Base-by-base conservation (phyloP, 2,113 vertebrate species). In the Eptesicus fuscus region DNA sequence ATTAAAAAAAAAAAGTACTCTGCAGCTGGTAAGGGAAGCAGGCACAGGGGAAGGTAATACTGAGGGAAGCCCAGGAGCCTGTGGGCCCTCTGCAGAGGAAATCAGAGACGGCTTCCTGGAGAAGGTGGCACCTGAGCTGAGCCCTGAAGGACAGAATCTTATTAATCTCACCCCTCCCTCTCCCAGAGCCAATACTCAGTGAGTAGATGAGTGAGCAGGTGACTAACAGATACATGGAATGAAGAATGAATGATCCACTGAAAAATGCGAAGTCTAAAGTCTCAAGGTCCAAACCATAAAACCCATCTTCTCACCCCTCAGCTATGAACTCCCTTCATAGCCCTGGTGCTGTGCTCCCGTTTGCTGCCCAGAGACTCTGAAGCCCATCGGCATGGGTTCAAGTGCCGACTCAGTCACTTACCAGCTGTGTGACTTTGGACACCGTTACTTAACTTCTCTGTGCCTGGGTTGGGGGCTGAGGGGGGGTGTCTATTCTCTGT, bases 81-180 rank as follows among this genome's bases (percentile, higher is more conserved):
- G 12, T 17, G 65, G 37, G 30, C 10, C 44, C 11, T 61, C 49
- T 20, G 40, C 61, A 71, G 76, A 83, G 74, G 65, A 71, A 87
- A 35, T 28, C 85, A 23, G 12, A 22, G 83, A 65, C n/a, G 83
- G 37, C 94, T 93, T 78, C 86, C 94, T 89, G 80, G 84, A 88
- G 28, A 77, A 82, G n/a, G 82, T 5, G 35, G 61, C 59, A 44
- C 77, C 28, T 53, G 74, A 44, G 74, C 44, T 32, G 42, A 86
- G 35, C 85, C 82, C 80, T 51, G n/a, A 25, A 82, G 78, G 71
- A 40, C 18, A 17, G 79, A 85, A 53, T 13, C 51, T 84, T 77
- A 47, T n/a, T 61, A 2, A 35, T 65, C 44, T 56, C 28, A 13
- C 16, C 25, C 37, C 37, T 76, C 61, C 51, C 35, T 28, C 20